Evolutionary conservation across 2,113 vertebrate genomes (phyloP), one percentile per base, ranked within the genome.

Genomic region (Hoplias malabaricus): DNA sequence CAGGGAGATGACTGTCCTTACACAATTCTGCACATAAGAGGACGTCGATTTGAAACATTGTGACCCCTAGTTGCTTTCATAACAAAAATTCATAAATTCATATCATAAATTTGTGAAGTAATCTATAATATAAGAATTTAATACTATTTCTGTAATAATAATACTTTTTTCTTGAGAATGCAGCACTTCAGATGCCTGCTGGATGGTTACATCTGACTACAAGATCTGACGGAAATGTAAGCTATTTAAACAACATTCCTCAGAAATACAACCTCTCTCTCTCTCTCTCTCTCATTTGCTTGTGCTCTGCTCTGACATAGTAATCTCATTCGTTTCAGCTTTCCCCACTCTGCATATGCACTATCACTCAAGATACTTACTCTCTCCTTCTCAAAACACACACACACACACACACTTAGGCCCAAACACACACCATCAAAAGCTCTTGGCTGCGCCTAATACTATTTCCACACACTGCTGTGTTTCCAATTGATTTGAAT

Each of bases 251-350:
- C 10, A 38, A 34, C 54, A 40, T 71, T n/a, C 13, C 50, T 56
- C 33, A 56, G 69, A 54, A 56, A 56, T 23, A 54, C 46, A 6
- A 36, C 68, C 33, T 56, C 4, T 70, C 48, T 70, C 33, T 33
- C 19, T 25, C 8, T 8, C 13, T 23, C 63, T 40, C 33, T 38
- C 2, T 54, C 48, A 54, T 13, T 56, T 21, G 14, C 11, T 54
- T 31, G 53, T 21, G 33, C 19, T 36, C 9, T 5, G 40, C 33
- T 72, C 71, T 65, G 27, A 65, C 31, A 50, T 29, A 62, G 46
- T 77, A 69, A 81, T 73, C 80, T 81, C 59, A 48, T 73, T 77
- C 59, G 48, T 68, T 77, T 68, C 25, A 75, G 63, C 31, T 54
- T 33, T 16, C 12, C 9, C 16, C 40, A 3, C 19, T 66, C 67